Percentiles rank a stretch among this genome's conserved stretches.
phyloP scores from a whole-genome alignment of 2,888 invertebrate species.

The Melinaea marsaeus region DNA sequence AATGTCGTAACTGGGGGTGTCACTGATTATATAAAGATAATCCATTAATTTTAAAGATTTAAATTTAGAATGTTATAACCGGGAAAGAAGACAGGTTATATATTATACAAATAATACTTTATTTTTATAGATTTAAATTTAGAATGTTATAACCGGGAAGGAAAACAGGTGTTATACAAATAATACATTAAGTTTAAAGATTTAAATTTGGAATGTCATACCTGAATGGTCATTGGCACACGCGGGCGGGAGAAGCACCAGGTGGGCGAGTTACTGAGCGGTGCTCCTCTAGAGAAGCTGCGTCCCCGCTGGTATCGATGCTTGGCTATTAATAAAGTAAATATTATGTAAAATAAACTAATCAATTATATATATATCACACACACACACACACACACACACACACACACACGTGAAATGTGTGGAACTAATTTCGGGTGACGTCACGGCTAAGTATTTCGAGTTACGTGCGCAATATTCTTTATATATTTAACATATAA shows the following conservation, averaged over 20 bases:
- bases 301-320: neutral
- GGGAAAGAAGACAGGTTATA: no score
- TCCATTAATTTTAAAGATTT: no score
- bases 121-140: no score
- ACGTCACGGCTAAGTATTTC: no score
- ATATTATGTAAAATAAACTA: neutral
- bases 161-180: neutral
- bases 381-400: no score
- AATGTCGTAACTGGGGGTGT: no score
- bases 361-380: no score
- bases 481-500: constrained; percentile 11
- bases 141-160: neutral
- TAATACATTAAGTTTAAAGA: neutral
- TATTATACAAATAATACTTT: no score
- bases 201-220: constrained; percentile 1
- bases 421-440: no score
- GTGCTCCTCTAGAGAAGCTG: constrained; percentile 16
- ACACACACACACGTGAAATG: no score
- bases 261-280: constrained; percentile 10
- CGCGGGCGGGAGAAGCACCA: constrained; percentile 18
- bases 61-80: no score
- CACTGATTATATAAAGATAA: no score
- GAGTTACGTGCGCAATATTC: neutral
- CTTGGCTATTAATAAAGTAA: neutral
- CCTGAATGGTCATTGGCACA: constrained; percentile 29